A percentile compares a stretch with the other conserved stretches of the same genome.
These are phyloP conservation scores for Stegodyphus dumicola DNA, from an alignment of 1,140 invertebrate genomes.

Conservation along the genomic window DNA sequence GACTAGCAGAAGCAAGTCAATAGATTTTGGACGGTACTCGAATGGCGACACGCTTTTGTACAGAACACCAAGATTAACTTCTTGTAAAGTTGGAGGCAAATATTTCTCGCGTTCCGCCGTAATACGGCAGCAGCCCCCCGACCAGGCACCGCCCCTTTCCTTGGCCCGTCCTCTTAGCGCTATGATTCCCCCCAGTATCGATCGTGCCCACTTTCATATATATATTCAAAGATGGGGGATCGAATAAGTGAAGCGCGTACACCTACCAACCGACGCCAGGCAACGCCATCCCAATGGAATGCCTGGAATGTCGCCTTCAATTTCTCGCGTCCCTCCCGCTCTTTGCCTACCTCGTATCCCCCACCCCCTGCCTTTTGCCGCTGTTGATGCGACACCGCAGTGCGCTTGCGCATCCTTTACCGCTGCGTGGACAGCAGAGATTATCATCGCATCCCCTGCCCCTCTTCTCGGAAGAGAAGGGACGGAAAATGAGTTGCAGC, in stretches of 20 bases:
- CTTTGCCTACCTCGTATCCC: background rate
- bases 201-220: background rate
- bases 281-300: conserved; percentile 22
- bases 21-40: conserved; percentile 17
- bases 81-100: conserved; percentile 32
- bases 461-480: background rate
- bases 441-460: conserved; percentile 2
- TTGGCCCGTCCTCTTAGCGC: conserved; percentile 1
- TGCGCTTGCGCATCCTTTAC: conserved; percentile 1
- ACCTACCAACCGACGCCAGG: conserved; percentile 11
- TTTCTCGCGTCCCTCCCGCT: conserved; percentile 6
- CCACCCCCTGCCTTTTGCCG: background rate
- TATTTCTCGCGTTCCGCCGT: conserved; percentile 38
- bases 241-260: conserved; percentile 28
- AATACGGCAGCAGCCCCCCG: conserved; percentile 6
- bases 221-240: background rate
- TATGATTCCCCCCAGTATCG: background rate
- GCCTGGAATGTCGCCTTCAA: conserved; percentile 14
- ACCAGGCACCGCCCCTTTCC: conserved; percentile 16
- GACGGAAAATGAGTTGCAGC: conserved; percentile 7
- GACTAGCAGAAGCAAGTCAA: conserved; percentile 35
- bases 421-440: background rate
- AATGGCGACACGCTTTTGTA: background rate
- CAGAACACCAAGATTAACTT: conserved; percentile 32
- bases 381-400: conserved; percentile 15